Evolutionary conservation across 2,888 invertebrate species (phyloP), one percentile per base, ranked within the genome.

Genomic region (Oscheius myriophilus): DNA sequence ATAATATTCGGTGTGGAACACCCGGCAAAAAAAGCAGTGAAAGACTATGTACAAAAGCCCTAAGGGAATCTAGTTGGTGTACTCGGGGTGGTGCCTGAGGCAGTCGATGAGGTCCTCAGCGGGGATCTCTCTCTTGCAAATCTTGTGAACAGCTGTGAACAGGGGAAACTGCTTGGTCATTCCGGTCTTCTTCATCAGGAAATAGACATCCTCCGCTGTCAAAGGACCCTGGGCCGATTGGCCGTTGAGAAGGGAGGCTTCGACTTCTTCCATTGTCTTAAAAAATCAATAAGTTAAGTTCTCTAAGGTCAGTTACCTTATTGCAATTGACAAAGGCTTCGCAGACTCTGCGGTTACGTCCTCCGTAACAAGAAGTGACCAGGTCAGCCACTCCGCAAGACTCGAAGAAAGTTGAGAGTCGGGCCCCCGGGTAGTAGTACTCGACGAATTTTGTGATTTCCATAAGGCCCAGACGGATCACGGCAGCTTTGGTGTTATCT

Each of bases 351-450:
- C 96, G 90, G 88, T 98, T 98, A 76, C 97, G 91, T 23, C 98
- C 98, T 88, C 96, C 96, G 87, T 96, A 97, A 87, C 97, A 98
- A 0, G 97, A 97, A 23, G 97, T 97, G 82, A 98, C 93, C 63
- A 98, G 91, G 90, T 98, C 98, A 69, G 98, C 98, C 4, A 98
- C 93, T 33, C 98, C 98, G 87, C 98, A 98, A 81, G 95, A 96
- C 89, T 98, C 97, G 87, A 98, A 93, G 90, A 97, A 98, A 1
- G 97, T 97, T 64, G 92, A 91, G 53, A 95, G 90, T 87, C 93
- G 92, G 83, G 94, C 92, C 72, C 93, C 93, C 0, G 94, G 92
- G 88, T 94, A 96, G 89, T 95, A 95, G 16, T 86, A 91, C 83
- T 95, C 93, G 43, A 94, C 93, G 88, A 96, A 98, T 87, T 94